phyloP scores from a whole-genome alignment of 1,140 invertebrate species.

The Heliconius hewitsoni region DNA sequence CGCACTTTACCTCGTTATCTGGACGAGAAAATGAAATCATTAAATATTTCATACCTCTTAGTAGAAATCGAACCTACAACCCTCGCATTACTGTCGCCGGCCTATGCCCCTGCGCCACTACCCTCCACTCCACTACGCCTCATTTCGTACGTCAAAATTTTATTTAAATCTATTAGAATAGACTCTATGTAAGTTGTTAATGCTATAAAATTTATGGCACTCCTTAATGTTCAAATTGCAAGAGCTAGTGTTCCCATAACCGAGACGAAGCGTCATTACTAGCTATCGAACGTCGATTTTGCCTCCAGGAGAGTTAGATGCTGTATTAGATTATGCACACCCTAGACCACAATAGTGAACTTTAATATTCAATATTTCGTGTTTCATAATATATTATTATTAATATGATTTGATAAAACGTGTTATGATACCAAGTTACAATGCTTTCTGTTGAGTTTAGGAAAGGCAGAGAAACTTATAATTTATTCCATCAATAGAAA shows the following conservation, averaged over 20 bases:
- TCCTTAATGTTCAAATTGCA: neutral
- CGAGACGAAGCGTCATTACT: conserved; percentile 34
- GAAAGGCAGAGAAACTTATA: neutral
- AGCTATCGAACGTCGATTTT: conserved; percentile 44
- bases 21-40: too few species aligned
- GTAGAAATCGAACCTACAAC: too few species aligned
- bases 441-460: neutral
- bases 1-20: too few species aligned
- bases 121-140: too few species aligned
- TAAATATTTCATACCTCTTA: too few species aligned
- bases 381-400: too few species aligned
- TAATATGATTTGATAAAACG: neutral
- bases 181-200: neutral
- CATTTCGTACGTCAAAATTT: too few species aligned
- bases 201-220: neutral
- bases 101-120: too few species aligned
- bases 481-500: neutral
- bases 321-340: neutral
- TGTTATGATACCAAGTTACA: neutral
- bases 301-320: conserved; percentile 35
- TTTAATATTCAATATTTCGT: neutral
- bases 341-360: neutral
- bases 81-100: too few species aligned
- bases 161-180: too few species aligned
- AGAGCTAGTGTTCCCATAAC: neutral